Conservation (phyloP, 2,888 invertebrate genomes). For the Thymelicus acteon region DNA sequence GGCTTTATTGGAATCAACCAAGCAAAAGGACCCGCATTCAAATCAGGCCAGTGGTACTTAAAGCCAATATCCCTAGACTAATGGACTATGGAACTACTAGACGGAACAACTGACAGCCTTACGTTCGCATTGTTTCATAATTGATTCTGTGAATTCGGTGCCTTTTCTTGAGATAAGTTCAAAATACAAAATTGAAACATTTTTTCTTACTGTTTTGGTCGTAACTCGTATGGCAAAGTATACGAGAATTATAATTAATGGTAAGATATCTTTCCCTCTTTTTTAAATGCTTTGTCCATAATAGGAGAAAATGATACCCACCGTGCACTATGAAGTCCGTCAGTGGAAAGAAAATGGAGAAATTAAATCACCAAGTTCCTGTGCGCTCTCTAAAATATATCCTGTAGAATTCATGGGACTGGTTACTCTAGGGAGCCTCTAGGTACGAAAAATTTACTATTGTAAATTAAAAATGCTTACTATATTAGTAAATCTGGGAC, state of each 20-base stretch:
- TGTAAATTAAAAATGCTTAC: background rate
- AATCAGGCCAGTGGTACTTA: constrained; percentile 15
- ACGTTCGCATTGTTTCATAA: background rate
- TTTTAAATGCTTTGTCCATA: no score
- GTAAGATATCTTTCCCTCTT: no score
- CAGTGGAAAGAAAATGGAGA: background rate
- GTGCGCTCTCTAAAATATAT: background rate
- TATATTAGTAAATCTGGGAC: background rate
- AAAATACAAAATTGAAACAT: background rate
- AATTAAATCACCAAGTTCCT: background rate
- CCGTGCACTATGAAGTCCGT: background rate
- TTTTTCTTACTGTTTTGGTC: no score
- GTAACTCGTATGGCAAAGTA: no score
- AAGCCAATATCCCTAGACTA: constrained; percentile 7
- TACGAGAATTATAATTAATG: no score
- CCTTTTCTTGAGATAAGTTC: background rate
- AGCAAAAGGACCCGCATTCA: constrained; percentile 12
- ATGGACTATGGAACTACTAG: background rate
- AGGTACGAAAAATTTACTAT: background rate
- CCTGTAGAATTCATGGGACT: no score
- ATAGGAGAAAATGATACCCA: no score
- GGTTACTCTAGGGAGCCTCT: no score
- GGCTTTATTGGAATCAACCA: background rate
- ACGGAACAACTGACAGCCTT: background rate
- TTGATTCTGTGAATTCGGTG: background rate